Percentiles rank a stretch among this genome's conserved stretches.
Evolutionary conservation across 2,113 vertebrate species (phyloP).

Genomic region (Caloenas nicobarica): DNA sequence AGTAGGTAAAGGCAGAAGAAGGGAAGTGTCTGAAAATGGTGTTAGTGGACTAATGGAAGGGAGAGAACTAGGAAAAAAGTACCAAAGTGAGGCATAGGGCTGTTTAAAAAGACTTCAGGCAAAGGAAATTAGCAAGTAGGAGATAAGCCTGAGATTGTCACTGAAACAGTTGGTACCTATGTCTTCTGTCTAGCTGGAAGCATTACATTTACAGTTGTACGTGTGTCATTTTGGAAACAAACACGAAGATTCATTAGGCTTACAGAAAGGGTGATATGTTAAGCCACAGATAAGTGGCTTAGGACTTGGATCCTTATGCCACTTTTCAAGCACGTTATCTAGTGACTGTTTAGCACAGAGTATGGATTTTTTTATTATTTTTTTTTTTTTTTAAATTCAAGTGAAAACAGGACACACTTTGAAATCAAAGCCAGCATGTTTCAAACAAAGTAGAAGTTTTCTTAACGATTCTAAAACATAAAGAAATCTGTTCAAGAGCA

Average conservation of each 20-base stretch:
- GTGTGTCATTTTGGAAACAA: background rate
- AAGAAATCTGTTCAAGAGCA: constrained; percentile 24
- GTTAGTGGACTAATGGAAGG: background rate
- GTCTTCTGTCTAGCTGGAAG: background rate
- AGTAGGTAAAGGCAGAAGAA: background rate
- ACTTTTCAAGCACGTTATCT: background rate
- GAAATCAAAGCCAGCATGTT: background rate
- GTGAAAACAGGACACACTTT: background rate
- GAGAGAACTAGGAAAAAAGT: background rate
- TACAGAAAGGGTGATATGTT: background rate
- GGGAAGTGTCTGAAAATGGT: background rate
- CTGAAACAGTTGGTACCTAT: background rate
- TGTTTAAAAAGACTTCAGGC: background rate
- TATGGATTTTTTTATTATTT: background rate
- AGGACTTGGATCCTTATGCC: background rate
- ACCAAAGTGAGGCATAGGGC: background rate
- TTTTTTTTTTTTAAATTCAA: background rate
- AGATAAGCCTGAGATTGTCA: background rate
- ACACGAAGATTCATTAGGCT: background rate
- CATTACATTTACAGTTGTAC: background rate
- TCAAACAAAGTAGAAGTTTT: background rate
- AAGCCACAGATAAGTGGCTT: background rate
- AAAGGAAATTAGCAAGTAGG: background rate
- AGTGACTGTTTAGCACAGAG: background rate
- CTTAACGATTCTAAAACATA: background rate